Evolutionary conservation across 2,888 invertebrate genomes (phyloP), one percentile per base, ranked within the genome.

Genomic region (Aromia moschata): DNA sequence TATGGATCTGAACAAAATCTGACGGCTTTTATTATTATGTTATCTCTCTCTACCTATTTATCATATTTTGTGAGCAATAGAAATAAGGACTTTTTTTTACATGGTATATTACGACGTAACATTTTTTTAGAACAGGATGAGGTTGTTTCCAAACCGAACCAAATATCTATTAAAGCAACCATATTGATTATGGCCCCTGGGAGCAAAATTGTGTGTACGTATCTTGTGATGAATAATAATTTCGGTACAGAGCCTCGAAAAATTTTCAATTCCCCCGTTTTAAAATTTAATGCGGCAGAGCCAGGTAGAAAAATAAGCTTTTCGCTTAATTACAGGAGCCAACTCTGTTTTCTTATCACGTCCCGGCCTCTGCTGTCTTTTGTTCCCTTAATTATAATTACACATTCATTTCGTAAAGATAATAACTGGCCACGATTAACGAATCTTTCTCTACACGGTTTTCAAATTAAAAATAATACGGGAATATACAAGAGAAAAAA

Each of bases 241-340:
- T 49, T 56, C 40, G 40, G 41, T 49, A 62, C 56, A 56, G 43
- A 55, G 47, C 40, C 58, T 49, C 41, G 56, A 53, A 37, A 54
- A 58, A 55, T 60, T 62, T 62, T 58, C 60, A 64, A 58, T 60
- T 60, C 49, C 30, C n/a, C 51, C 51, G 41, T 56, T 58, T 55
- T 53, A 58, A 58, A 58, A 56, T 60, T 59, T 56, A 60, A 54
- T 56, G 46, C 41, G 17, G 53, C 51, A 56, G 36, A 51, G 33
- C 56, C 60, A 60, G 56, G 52, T 56, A 43, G 60, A 56, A 60
- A 60, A 60, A 60, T 58, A 17, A 53, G 41, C 56, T 56, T 44
- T 46, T 40, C 46, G 20, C 40, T 56, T 52, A 56, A 60, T 60
- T 56, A 41, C 52, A 25, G 30, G 2, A 14, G 36, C 37, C 25